Evolutionary conservation across 2,113 vertebrate genomes (phyloP).

Genomic region (Dasypus novemcinctus): DNA sequence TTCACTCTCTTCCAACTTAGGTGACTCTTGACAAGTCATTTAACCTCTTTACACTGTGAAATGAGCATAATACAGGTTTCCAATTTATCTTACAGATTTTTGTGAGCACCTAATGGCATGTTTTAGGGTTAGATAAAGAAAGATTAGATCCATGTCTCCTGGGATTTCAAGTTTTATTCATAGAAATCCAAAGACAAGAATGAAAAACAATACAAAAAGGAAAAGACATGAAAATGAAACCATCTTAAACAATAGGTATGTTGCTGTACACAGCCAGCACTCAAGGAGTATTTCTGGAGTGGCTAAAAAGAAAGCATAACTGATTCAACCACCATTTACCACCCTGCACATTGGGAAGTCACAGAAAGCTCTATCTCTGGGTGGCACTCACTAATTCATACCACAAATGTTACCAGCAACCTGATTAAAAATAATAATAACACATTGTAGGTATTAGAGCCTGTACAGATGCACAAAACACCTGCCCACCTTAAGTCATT

Average conservation of each 20-base stretch:
- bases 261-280: neutral
- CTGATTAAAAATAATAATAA: neutral
- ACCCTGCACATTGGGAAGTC: neutral
- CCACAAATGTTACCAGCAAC: neutral
- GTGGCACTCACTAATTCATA: neutral
- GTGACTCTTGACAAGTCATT: neutral
- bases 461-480: neutral
- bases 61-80: neutral
- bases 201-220: neutral
- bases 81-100: neutral
- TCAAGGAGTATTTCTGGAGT: neutral
- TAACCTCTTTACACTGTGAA: constrained; percentile 22
- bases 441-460: neutral
- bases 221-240: neutral
- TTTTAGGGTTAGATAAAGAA: constrained; percentile 19
- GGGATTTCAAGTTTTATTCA: constrained; percentile 12
- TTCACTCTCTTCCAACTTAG: neutral
- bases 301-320: neutral
- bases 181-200: constrained; percentile 32
- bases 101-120: neutral
- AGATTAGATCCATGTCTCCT: neutral
- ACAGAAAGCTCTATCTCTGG: neutral
- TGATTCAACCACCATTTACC: neutral
- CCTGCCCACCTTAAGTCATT: neutral
- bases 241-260: neutral